These are phyloP conservation scores for Callocephalon fimbriatum DNA, from an alignment of 2,113 vertebrate genomes.

Conservation along the genomic window DNA sequence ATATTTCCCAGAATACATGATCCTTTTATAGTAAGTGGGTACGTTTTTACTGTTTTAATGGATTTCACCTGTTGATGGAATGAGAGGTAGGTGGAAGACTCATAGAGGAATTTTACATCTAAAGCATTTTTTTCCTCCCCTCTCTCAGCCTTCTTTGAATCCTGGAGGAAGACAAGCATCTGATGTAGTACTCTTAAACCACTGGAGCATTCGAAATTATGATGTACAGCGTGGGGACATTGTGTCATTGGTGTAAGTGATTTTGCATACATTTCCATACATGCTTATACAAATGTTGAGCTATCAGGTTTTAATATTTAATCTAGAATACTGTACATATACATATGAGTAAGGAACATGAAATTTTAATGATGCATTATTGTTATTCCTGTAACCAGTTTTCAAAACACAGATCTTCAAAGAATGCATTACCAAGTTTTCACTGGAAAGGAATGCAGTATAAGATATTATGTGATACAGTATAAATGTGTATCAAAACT, in stretches of 20 bases:
- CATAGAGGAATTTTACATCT: background rate
- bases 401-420: background rate
- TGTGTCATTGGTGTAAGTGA: constrained; percentile 85
- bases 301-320: background rate
- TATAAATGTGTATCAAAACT: background rate
- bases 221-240: constrained; percentile 83
- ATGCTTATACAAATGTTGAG: background rate
- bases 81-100: background rate
- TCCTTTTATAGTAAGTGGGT: background rate
- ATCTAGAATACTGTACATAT: background rate
- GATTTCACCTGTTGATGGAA: background rate
- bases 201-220: constrained; percentile 83
- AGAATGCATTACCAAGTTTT: background rate
- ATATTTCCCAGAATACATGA: background rate
- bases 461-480: background rate
- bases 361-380: background rate
- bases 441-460: background rate
- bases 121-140: background rate
- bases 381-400: background rate
- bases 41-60: background rate
- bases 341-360: background rate
- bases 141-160: constrained; percentile 82
- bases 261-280: background rate
- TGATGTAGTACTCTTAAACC: constrained; percentile 84
- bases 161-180: constrained; percentile 75